Evolutionary conservation across 2,888 invertebrate genomes (phyloP), one percentile per base, ranked within the genome.

Genomic region (Apamea monoglypha): DNA sequence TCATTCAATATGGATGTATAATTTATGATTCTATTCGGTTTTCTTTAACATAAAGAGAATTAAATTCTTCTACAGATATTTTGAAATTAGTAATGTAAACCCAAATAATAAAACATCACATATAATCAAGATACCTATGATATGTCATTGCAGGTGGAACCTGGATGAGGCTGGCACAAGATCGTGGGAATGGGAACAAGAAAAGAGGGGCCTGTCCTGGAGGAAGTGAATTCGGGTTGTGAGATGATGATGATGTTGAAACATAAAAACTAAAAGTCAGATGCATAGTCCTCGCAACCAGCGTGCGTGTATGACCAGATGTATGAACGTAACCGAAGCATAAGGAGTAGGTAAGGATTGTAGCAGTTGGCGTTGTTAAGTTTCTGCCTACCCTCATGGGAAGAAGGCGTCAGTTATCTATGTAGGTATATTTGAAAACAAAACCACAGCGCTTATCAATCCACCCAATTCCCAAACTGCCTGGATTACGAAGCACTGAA

Each of bases 401-500:
- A 10, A 5, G 5, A n/a, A 5, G 12, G n/a, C 5, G n/a, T 14
- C 12, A 59, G 56, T 59, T 59, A n/a, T 7, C 40, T 59, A 59
- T 59, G 56, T 59, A n/a, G 4, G 14, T 59, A n/a, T 12, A n/a
- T 59, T 12, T 59, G n/a, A n/a, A 59, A 18, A 29, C 61, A 7
- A 18, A 61, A 18, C 59, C 68, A 29, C 14, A 56, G 12, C 12
- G 8, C 25, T 53, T 85, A 85, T 81, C 72, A 85, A 80, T 61
- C 40, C 47, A 40, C 10, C 14, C 14, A 81, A 25, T 69, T 29
- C 50, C 68, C 32, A 63, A 77, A 53, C 1, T 61, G 36, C 2
- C 53, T 3, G 84, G 74, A 87, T 87, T 84, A 77, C 21, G 25
- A 73, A 74, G 78, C 84, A 63, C 25, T 77, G 14, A 71, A 74